phyloP scores from a whole-genome alignment of 2,888 invertebrate genomes.

The Dinocampus coccinellae region DNA sequence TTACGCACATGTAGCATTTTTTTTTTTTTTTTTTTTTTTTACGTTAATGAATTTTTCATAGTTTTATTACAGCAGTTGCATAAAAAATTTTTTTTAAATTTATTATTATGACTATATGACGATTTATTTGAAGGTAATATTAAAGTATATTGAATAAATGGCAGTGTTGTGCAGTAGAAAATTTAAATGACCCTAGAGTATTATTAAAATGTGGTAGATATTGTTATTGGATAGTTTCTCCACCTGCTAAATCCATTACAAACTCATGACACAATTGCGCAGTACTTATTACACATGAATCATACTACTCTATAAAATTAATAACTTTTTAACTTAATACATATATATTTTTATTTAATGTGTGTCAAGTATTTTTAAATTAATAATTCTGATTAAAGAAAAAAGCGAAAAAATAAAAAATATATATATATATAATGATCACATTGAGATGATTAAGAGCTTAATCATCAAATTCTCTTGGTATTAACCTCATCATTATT shows the following conservation, averaged over 20 bases:
- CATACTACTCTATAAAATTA: constrained; percentile 25
- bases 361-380: background rate
- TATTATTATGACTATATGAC: background rate
- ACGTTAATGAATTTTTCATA: background rate
- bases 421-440: background rate
- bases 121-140: background rate
- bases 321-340: background rate
- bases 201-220: background rate
- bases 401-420: background rate
- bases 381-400: background rate
- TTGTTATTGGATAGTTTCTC: constrained; percentile 3
- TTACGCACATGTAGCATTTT: background rate
- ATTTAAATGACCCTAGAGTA: background rate
- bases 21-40: background rate
- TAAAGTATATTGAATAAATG: background rate
- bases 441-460: background rate
- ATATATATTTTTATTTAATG: background rate
- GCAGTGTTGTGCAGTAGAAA: background rate
- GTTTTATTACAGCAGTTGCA: background rate
- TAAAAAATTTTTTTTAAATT: background rate
- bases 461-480: background rate
- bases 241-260: constrained; percentile 37
- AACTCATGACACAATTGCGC: constrained; percentile 42
- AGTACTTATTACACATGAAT: constrained; percentile 35
- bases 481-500: background rate